phyloP scores from a whole-genome alignment of 1,140 invertebrate species.

The Delia radicum region DNA sequence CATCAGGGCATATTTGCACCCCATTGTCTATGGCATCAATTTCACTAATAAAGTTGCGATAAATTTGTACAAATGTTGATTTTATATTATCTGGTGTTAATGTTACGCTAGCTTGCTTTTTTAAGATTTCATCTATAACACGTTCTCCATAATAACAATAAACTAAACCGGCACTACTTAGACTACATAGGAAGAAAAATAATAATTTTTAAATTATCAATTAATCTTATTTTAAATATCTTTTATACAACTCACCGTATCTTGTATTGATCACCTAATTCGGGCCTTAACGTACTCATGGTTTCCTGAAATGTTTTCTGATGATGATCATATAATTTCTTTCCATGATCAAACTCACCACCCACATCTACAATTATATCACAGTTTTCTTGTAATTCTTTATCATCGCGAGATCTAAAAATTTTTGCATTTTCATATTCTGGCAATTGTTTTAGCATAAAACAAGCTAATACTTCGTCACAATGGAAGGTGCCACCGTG shows the following conservation, averaged over 20 bases:
- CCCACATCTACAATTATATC: conserved; percentile 98
- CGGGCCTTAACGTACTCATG: conserved; percentile 60
- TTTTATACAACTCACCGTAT: conserved; percentile 57
- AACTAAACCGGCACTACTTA: conserved; percentile 94
- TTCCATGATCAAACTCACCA: conserved; percentile 77
- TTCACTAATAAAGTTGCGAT: conserved; percentile 89
- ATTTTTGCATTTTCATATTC: conserved; percentile 81
- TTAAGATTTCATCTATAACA: conserved; percentile 66
- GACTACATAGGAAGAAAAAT: conserved; percentile 59
- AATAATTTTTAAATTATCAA: not conserved
- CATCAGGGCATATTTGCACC: conserved; percentile 69
- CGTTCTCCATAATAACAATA: conserved; percentile 88
- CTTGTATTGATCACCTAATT: conserved; percentile 58
- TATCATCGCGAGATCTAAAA: conserved; percentile 66
- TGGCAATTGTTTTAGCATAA: conserved; percentile 81
- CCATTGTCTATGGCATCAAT: conserved; percentile 98
- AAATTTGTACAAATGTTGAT: conserved; percentile 79
- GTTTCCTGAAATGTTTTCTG: conserved; percentile 73
- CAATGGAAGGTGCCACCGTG: conserved; percentile 89
- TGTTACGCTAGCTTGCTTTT: conserved; percentile 50
- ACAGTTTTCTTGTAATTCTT: conserved; percentile 73
- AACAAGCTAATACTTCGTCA: conserved; percentile 92
- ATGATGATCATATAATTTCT: conserved; percentile 91
- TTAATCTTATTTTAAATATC: too few species aligned
- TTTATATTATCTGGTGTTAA: conserved; percentile 60